Evolutionary conservation across 2,797 vertebrate genomes (phyloP).

Genomic region (Columba guinea): DNA sequence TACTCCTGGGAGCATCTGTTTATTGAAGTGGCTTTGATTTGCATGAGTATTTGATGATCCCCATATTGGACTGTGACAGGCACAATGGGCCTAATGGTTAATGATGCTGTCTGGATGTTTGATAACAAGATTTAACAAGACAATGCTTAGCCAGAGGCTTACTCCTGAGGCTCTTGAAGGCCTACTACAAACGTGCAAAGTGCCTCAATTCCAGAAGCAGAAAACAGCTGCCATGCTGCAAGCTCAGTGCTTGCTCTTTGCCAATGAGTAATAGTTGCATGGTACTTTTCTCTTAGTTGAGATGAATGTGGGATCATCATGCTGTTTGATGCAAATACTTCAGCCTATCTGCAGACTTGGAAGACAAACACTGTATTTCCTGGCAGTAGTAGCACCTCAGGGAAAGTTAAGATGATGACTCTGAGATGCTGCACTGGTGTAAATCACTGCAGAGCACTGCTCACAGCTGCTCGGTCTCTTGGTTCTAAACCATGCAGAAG

Average conservation of each 20-base stretch:
- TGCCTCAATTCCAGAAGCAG: not conserved
- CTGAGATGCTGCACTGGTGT: not conserved
- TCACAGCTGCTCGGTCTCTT: not conserved
- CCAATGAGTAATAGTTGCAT: accelerated
- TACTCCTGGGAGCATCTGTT: not conserved
- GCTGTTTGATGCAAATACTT: not conserved
- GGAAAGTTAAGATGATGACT: not conserved
- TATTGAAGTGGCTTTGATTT: not conserved
- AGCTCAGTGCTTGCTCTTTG: not conserved
- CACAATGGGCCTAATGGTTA: not conserved
- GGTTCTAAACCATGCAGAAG: not conserved
- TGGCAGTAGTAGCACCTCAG: not conserved
- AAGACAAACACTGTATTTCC: not conserved
- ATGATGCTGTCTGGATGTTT: not conserved
- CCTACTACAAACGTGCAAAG: not conserved
- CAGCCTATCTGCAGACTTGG: not conserved
- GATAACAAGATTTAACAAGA: not conserved
- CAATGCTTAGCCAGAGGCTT: not conserved
- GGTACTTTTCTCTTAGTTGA: not conserved
- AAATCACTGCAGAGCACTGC: not conserved
- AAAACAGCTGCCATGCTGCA: accelerated
- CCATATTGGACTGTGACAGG: not conserved
- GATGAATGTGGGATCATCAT: not conserved
- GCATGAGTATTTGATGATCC: not conserved
- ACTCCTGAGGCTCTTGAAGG: not conserved